phyloP scores from a whole-genome alignment of 2,113 vertebrate genomes.

The Chloropsis hardwickii region DNA sequence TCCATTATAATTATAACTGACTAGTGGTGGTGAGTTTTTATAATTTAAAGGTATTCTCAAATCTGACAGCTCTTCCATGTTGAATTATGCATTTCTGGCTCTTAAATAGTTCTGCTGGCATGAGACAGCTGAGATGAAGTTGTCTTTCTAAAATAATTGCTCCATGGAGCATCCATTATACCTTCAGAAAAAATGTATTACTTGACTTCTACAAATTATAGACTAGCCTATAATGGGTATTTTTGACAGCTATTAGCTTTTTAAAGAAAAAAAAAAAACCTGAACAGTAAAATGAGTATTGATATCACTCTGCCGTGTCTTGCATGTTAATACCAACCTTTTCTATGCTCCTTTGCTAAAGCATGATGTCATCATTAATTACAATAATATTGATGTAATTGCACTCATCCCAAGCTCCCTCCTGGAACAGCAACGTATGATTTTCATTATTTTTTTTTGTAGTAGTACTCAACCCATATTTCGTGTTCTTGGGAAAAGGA shows the following conservation, averaged over 20 bases:
- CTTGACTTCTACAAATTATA: constrained; percentile 87
- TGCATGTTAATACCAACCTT: constrained; percentile 78
- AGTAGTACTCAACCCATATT: neutral
- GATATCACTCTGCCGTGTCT: constrained; percentile 75
- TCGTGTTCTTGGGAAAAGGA: neutral
- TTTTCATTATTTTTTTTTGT: neutral
- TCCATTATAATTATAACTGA: constrained; percentile 84
- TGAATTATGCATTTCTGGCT: constrained; percentile 84
- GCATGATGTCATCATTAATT: constrained; percentile 78
- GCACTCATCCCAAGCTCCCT: constrained; percentile 45
- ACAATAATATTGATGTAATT: constrained; percentile 72
- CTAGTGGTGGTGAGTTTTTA: constrained; percentile 80
- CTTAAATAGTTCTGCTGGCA: constrained; percentile 85
- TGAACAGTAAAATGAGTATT: constrained; percentile 81
- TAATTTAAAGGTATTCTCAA: constrained; percentile 86
- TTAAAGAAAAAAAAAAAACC: constrained; percentile 65
- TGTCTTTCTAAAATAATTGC: constrained; percentile 88
- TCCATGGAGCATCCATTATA: constrained; percentile 85
- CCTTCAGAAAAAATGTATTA: constrained; percentile 85
- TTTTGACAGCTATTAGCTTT: constrained; percentile 85
- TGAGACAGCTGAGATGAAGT: constrained; percentile 84
- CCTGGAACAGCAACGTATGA: neutral
- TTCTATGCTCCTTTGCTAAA: constrained; percentile 59
- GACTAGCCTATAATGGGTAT: constrained; percentile 85
- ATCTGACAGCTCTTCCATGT: constrained; percentile 80